Conservation (phyloP, 2,888 invertebrate species). For the Trileptium ribeirensis region DNA sequence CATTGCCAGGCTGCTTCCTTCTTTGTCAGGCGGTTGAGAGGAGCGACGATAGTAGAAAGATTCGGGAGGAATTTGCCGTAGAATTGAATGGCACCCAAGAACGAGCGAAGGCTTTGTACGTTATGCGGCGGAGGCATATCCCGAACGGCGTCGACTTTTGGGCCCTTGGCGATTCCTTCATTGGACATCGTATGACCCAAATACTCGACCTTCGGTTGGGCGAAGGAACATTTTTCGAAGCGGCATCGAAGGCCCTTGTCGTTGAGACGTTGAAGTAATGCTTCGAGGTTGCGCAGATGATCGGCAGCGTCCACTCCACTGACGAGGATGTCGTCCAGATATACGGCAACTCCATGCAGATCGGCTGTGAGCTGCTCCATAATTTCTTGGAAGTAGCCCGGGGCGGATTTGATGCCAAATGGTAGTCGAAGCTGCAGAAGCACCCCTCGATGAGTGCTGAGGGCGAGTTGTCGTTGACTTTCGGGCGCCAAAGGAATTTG, state of each 20-base stretch:
- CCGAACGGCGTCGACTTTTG: constrained; percentile 39
- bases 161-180: constrained; percentile 36
- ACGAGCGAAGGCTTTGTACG: constrained; percentile 40
- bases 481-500: too few species aligned
- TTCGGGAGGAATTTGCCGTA: constrained; percentile 42
- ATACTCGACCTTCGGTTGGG: constrained; percentile 36
- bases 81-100: constrained; percentile 43
- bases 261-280: constrained; percentile 32
- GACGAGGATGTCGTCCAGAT: constrained; percentile 39
- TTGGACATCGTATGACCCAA: constrained; percentile 38
- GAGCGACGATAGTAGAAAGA: constrained; percentile 35
- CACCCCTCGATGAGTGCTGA: too few species aligned
- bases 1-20: constrained; percentile 32
- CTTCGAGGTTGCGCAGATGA: constrained; percentile 31
- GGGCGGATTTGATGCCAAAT: too few species aligned
- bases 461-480: too few species aligned
- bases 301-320: constrained; percentile 30
- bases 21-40: constrained; percentile 36
- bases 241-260: constrained; percentile 34
- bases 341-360: constrained; percentile 32
- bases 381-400: constrained; percentile 13
- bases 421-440: too few species aligned
- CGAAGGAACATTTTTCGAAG: constrained; percentile 38
- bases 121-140: constrained; percentile 41
- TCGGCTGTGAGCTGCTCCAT: constrained; percentile 40